Evolutionary conservation across 2,888 invertebrate species (phyloP).

Genomic region (Orthonevra nobilis): DNA sequence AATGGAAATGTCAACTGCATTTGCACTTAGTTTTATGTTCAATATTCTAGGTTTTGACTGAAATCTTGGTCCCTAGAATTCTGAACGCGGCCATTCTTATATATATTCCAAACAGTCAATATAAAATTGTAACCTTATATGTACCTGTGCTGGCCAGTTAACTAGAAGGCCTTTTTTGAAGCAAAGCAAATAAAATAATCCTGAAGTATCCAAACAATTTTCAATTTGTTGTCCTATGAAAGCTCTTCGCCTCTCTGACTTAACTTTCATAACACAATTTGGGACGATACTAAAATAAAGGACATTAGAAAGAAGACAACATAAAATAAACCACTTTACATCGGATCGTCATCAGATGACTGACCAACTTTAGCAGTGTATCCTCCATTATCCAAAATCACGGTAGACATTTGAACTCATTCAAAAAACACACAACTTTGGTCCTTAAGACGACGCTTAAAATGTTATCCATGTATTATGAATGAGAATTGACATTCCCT

Average conservation of each 20-base stretch:
- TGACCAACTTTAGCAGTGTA: slow-evolving; percentile 93
- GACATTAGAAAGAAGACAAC: neutral
- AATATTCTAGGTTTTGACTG: too few relatives aligned
- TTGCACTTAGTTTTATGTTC: too few relatives aligned
- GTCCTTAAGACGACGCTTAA: too few relatives aligned
- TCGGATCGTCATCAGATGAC: slow-evolving; percentile 85
- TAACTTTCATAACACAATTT: slow-evolving; percentile 98
- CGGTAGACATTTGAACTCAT: slow-evolving; percentile 40
- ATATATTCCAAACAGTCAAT: too few relatives aligned
- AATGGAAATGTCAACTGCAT: too few relatives aligned
- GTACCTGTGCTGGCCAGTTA: slow-evolving; percentile 92
- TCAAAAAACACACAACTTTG: too few relatives aligned
- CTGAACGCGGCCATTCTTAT: too few relatives aligned
- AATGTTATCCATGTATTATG: too few relatives aligned
- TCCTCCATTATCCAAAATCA: slow-evolving; percentile 93
- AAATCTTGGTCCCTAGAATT: too few relatives aligned
- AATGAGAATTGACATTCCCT: too few relatives aligned
- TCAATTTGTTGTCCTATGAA: slow-evolving; percentile 97
- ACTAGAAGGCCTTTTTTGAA: slow-evolving; percentile 97
- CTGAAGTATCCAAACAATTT: slow-evolving; percentile 97
- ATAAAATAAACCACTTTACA: too few relatives aligned
- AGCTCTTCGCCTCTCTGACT: slow-evolving; percentile 94
- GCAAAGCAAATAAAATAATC: slow-evolving; percentile 95
- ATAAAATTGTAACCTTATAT: too few relatives aligned
- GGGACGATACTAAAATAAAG: slow-evolving; percentile 85